Conservation (phyloP, 2,797 vertebrate genomes). For the Alca torda region DNA sequence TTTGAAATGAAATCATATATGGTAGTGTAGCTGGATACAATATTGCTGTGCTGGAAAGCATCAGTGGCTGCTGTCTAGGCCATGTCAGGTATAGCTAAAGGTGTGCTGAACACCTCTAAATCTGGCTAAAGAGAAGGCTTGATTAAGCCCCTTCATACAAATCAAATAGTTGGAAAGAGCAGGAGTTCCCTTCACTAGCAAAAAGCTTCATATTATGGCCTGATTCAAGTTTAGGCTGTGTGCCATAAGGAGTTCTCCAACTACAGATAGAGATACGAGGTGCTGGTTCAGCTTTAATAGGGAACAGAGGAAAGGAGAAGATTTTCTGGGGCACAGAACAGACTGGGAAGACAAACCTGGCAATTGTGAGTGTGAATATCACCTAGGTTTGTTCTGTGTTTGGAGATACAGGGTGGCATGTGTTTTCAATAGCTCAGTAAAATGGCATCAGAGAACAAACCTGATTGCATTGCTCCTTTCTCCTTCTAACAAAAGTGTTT, state of each 20-base stretch:
- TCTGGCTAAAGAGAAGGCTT: background rate
- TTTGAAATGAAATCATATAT: constrained; percentile 23
- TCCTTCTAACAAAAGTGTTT: background rate
- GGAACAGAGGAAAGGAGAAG: background rate
- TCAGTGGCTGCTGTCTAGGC: background rate
- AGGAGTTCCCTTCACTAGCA: background rate
- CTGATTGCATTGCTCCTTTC: background rate
- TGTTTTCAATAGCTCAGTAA: background rate
- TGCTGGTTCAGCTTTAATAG: background rate
- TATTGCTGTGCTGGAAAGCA: background rate
- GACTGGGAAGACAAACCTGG: background rate
- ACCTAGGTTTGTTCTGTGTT: background rate
- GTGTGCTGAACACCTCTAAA: background rate
- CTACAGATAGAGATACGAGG: background rate
- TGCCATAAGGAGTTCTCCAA: background rate
- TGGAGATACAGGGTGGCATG: background rate
- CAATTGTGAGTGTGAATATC: background rate
- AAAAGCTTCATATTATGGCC: background rate
- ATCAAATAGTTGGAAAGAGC: background rate
- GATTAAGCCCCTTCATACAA: background rate
- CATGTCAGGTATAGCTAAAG: background rate
- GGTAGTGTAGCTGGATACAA: background rate
- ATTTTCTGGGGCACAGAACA: background rate
- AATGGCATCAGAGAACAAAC: background rate
- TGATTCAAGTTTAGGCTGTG: background rate